Percentiles rank a stretch among this genome's conserved stretches.
phyloP scores from a whole-genome alignment of 2,113 vertebrate genomes.

The Dasyprocta punctata region DNA sequence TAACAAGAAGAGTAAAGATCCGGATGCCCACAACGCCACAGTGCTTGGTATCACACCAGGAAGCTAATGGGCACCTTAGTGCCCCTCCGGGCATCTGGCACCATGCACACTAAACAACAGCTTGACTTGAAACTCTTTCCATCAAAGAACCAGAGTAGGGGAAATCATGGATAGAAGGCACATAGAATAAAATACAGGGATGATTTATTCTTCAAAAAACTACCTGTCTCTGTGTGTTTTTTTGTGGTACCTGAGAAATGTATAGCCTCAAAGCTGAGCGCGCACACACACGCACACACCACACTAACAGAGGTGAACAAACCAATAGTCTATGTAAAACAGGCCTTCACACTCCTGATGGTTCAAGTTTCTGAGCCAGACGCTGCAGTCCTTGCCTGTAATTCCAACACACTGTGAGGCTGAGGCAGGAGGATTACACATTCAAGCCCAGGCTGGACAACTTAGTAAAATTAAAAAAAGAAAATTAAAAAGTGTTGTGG shows the following conservation, averaged over 20 bases:
- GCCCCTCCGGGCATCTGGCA: accelerated
- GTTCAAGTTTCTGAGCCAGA: not conserved
- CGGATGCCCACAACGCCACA: accelerated
- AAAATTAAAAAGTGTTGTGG: not conserved
- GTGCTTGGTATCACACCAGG: accelerated
- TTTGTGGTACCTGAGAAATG: conserved; percentile 62
- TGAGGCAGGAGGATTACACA: not conserved
- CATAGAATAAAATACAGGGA: not conserved
- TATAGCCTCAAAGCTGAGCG: not conserved
- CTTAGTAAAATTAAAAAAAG: not conserved
- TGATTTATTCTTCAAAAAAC: not conserved
- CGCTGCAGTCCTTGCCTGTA: not conserved
- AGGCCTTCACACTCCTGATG: not conserved
- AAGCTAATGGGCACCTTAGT: not conserved
- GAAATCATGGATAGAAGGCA: not conserved
- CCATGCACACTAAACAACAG: not conserved
- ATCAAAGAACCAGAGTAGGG: not conserved
- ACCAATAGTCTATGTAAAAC: not conserved
- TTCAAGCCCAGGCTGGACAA: not conserved
- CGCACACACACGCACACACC: not conserved
- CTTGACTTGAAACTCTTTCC: not conserved
- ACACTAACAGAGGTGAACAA: not conserved
- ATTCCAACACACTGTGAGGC: not conserved
- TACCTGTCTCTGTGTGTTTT: not conserved
- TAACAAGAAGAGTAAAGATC: not conserved